Evolutionary conservation across 2,888 invertebrate genomes (phyloP).

Genomic region (Folsomia manolachei): DNA sequence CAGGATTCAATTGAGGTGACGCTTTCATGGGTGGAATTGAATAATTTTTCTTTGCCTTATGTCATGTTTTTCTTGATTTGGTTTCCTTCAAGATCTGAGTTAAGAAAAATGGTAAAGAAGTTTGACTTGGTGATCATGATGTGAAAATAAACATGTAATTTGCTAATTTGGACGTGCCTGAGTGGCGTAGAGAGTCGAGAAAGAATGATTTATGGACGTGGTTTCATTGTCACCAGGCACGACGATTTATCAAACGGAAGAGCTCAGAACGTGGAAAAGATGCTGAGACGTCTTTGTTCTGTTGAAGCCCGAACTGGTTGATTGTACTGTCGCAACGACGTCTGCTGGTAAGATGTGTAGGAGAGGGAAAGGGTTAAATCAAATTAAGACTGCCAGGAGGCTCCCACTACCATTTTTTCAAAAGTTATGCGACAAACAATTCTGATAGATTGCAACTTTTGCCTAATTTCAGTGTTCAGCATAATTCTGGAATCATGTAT

Average conservation of each 20-base stretch:
- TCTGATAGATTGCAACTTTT: not conserved
- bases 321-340: not conserved
- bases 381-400: not conserved
- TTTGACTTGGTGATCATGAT: conserved; percentile 11
- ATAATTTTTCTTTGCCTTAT: not conserved
- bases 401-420: not conserved
- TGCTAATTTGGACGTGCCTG: not conserved
- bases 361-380: not conserved
- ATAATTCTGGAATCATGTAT: not conserved
- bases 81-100: not conserved
- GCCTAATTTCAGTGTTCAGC: not conserved
- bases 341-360: conserved; percentile 1
- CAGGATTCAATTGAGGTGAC: not conserved
- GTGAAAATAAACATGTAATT: conserved; percentile 14
- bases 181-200: too few species aligned
- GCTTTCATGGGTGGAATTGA: not conserved
- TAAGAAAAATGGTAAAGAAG: not conserved
- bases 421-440: not conserved
- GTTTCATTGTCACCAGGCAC: conserved; percentile 4
- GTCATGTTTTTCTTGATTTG: not conserved
- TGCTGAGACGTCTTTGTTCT: conserved; percentile 1
- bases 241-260: conserved; percentile 1
- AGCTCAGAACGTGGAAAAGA: not conserved
- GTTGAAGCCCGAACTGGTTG: not conserved
- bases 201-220: conserved; percentile 6